These are phyloP conservation scores for Leucophenga varia DNA, from an alignment of 1,140 invertebrate genomes.

Conservation along the genomic window DNA sequence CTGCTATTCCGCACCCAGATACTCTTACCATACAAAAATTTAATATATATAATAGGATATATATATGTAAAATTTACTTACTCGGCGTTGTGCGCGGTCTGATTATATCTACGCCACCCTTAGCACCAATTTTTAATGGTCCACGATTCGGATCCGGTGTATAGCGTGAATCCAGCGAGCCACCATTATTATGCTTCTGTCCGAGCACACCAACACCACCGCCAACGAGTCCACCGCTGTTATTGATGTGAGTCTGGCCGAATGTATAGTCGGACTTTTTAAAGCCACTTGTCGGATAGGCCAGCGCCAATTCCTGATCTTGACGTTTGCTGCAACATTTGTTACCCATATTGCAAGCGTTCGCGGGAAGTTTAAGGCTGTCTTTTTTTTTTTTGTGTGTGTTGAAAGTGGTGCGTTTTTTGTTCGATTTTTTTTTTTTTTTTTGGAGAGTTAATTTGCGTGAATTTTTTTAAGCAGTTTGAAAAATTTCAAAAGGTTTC, in stretches of 20 bases:
- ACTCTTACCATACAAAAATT: too few relatives aligned
- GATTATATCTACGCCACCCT: slow-evolving; percentile 69
- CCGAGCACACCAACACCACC: slow-evolving; percentile 39
- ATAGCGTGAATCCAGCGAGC: slow-evolving; percentile 70
- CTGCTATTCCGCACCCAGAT: too few relatives aligned
- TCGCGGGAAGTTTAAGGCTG: not conserved
- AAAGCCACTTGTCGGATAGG: slow-evolving; percentile 63
- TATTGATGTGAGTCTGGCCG: slow-evolving; percentile 53
- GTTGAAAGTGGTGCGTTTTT: not conserved
- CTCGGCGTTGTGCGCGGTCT: slow-evolving; percentile 69
- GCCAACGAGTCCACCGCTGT: slow-evolving; percentile 28
- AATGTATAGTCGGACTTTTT: slow-evolving; percentile 68
- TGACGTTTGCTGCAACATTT: slow-evolving; percentile 72
- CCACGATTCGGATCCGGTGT: slow-evolving; percentile 77
- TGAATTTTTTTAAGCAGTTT: too few relatives aligned
- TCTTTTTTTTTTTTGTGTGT: slow-evolving; percentile 5
- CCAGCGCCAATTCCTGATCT: slow-evolving; percentile 66
- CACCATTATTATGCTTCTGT: slow-evolving; percentile 64
- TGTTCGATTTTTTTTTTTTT: not conserved
- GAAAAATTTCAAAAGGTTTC: too few relatives aligned
- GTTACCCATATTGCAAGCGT: slow-evolving; percentile 41
- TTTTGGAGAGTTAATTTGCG: too few relatives aligned
- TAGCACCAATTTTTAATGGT: slow-evolving; percentile 59
- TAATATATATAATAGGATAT: too few relatives aligned
- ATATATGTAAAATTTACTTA: too few relatives aligned